phyloP scores from a whole-genome alignment of 2,888 invertebrate genomes.

The Archips xylosteana region DNA sequence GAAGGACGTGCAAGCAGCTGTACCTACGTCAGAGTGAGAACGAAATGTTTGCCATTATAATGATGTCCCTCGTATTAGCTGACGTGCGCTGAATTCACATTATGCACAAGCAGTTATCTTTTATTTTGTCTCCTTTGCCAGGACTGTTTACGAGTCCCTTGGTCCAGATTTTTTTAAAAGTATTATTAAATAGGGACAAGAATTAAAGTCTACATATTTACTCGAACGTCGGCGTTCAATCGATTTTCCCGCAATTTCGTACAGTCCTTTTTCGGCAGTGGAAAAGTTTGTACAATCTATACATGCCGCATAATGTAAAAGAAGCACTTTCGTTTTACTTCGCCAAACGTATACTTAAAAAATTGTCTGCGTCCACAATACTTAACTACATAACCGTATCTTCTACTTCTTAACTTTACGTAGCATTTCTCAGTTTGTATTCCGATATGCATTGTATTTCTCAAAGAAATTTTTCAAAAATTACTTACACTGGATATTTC shows the following conservation, averaged over 20 bases:
- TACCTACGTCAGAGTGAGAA: conserved; percentile 1
- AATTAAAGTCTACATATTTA: not conserved
- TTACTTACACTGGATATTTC: too few species aligned
- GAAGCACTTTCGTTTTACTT: not conserved
- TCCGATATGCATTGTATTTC: too few species aligned
- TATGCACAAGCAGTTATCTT: not conserved
- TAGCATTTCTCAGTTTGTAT: too few species aligned
- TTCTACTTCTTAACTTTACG: too few species aligned
- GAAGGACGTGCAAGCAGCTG: not conserved
- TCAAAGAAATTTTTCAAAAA: too few species aligned
- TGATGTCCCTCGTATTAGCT: conserved; percentile 7
- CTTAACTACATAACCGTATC: too few species aligned
- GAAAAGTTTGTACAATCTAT: not conserved
- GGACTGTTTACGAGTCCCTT: not conserved
- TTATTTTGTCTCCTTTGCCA: not conserved
- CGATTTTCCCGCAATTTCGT: conserved; percentile 4
- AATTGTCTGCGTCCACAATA: not conserved
- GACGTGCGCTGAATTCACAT: conserved; percentile 2
- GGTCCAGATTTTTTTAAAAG: not conserved
- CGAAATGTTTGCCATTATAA: conserved; percentile 5
- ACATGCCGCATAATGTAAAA: not conserved
- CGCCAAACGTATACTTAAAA: not conserved
- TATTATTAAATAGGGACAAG: not conserved
- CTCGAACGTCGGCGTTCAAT: not conserved
- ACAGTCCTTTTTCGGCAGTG: not conserved